Conservation (phyloP, 2,113 vertebrate species). For the Neodontobutis hainanensis region DNA sequence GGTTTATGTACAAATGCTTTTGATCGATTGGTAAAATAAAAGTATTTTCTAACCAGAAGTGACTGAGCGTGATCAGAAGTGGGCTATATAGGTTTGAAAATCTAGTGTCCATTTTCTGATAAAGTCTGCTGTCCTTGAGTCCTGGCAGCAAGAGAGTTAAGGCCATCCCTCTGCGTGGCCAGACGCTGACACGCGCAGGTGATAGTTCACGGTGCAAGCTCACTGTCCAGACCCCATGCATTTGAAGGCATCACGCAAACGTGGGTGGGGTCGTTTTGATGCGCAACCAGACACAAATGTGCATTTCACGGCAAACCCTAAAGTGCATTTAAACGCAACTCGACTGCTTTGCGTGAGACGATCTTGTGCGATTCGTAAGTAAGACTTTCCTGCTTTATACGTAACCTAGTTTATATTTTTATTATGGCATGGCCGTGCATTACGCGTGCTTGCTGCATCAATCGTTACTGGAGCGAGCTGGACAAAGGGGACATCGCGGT, state of each 20-base stretch:
- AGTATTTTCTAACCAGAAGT: no score
- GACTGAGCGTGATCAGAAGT: neutral
- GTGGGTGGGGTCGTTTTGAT: conserved; percentile 77
- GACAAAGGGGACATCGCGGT: conserved; percentile 97
- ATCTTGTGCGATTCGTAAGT: conserved; percentile 50
- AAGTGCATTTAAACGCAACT: conserved; percentile 51
- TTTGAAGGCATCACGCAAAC: conserved; percentile 54
- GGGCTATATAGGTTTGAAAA: conserved; percentile 24
- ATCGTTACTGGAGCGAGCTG: conserved; percentile 95
- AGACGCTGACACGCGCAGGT: conserved; percentile 73
- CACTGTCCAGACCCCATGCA: conserved; percentile 53
- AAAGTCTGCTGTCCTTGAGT: neutral
- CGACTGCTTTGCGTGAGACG: neutral
- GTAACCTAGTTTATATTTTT: conserved; percentile 6
- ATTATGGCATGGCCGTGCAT: conserved; percentile 98
- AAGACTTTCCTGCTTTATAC: conserved; percentile 28
- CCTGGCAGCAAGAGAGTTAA: conserved; percentile 67
- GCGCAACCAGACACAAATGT: conserved; percentile 65
- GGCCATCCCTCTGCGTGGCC: conserved; percentile 39
- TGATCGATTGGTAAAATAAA: no score
- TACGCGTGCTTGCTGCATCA: conserved; percentile 96
- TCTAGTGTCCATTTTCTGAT: neutral
- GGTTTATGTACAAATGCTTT: no score
- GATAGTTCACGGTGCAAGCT: conserved; percentile 61
- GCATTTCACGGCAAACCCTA: conserved; percentile 29